Conservation (phyloP, 2,797 vertebrate genomes). For the Sternotherus odoratus region DNA sequence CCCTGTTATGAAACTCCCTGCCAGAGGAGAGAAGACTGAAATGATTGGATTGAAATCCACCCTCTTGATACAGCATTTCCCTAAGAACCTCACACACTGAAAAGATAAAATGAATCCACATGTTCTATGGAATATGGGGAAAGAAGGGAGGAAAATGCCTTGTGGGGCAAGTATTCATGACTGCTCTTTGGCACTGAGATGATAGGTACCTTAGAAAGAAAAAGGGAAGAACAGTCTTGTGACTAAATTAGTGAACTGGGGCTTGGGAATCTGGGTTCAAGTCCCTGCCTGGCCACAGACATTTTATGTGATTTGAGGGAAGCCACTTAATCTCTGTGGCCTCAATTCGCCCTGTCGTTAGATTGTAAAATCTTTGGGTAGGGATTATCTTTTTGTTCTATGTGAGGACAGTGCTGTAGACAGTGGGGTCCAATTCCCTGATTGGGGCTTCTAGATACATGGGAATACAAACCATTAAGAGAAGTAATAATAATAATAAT, state of each 20-base stretch:
- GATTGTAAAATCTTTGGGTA: neutral
- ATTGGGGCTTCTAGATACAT: neutral
- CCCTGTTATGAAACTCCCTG: neutral
- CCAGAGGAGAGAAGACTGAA: neutral
- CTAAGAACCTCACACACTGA: neutral
- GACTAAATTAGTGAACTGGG: conserved; percentile 48
- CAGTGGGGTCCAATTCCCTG: neutral
- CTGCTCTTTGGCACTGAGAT: neutral
- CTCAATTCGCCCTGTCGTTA: neutral
- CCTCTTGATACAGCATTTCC: neutral
- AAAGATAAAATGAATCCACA: neutral
- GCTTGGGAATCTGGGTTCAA: conserved; percentile 42
- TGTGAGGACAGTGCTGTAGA: neutral
- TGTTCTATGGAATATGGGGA: neutral
- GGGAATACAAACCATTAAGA: neutral
- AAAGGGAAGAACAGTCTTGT: neutral
- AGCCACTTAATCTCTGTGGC: neutral
- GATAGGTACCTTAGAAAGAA: neutral
- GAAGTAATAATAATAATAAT: neutral
- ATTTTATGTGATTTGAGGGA: conserved; percentile 7
- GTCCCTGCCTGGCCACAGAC: neutral
- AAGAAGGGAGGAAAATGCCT: neutral
- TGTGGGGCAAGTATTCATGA: neutral
- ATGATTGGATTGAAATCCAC: neutral
- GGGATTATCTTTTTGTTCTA: neutral